Evolutionary conservation across 2,888 invertebrate genomes (phyloP).

Genomic region (Cyclophora albipunctata): DNA sequence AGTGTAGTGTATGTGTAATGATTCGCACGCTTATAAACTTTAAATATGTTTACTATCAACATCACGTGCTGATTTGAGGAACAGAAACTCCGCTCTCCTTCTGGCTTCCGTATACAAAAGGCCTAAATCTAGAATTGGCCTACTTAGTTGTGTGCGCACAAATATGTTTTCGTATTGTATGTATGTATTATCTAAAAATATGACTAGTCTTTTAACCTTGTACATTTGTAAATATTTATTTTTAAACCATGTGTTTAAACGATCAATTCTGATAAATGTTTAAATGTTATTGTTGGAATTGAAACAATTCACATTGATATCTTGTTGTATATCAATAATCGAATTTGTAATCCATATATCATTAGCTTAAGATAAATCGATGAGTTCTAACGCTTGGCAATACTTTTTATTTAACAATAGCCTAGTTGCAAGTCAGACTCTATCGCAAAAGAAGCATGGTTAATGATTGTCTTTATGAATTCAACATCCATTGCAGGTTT

Average conservation of each 20-base stretch:
- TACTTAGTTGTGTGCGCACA: constrained; percentile 8
- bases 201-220: constrained; percentile 64
- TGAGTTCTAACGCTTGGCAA: constrained; percentile 67
- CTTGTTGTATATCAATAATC: constrained; percentile 68
- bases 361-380: constrained; percentile 58
- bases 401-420: constrained; percentile 48
- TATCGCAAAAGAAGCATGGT: too few relatives aligned
- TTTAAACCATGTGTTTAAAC: constrained; percentile 30
- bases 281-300: constrained; percentile 61
- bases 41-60: too few relatives aligned
- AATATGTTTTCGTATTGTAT: constrained; percentile 20
- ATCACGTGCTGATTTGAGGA: constrained; percentile 1
- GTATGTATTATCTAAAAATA: constrained; percentile 35
- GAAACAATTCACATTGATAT: constrained; percentile 61
- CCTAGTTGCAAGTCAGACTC: constrained; percentile 1
- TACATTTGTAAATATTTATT: constrained; percentile 55
- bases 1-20: constrained; percentile 55
- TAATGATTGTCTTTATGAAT: too few relatives aligned
- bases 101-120: constrained; percentile 7
- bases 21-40: constrained; percentile 37
- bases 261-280: constrained; percentile 49
- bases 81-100: constrained; percentile 4
- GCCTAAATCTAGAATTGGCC: constrained; percentile 14
- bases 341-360: constrained; percentile 70
- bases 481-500: too few relatives aligned